Evolutionary conservation across 2,113 vertebrate species (phyloP), one percentile per base, ranked within the genome.

Genomic region (Rhodinocichla rosea): DNA sequence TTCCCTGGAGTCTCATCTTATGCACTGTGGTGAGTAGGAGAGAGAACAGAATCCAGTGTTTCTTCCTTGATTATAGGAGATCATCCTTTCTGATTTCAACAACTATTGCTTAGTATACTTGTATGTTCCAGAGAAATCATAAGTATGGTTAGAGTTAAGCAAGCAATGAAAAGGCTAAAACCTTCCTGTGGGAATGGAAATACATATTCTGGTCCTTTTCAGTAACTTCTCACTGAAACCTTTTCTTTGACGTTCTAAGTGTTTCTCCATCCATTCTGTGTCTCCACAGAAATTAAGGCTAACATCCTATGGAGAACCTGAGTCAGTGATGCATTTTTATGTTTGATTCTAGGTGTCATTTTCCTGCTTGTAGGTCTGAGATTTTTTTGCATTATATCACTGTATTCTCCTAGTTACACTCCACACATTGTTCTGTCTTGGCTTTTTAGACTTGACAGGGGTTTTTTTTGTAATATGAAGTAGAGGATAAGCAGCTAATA

Each of bases 201-300:
- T 47, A 20, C 3, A 4, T 11, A 26, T 11, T 21, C 50, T 67
- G 33, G 19, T 77, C 37, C 27, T 15, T 76, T 64, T 37, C 63
- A 71, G 53, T 59, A 71, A 68, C 12, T 80, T 86, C 26, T 60
- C 37, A 39, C 9, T 28, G 27, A 64, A 80, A 35, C 30, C 17
- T 63, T 42, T 73, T 68, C 33, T 83, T 55, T 2, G 1, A 4
- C 74, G 17, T 44, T 87, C 8, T 8, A 50, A 80, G 12, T 35
- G 56, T 89, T 33, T 7, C 10, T 9, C 13, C 13, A 7, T 65
- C 2, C 0, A 0, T 91, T 63, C 30, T 82, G 13, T 35, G 16
- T 67, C 26, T 81, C 55, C 42, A 33, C 20, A 78, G 18, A 56
- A 69, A 81, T 69, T 24, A 40, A 40, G 9, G 30, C 19, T 49